These are phyloP conservation scores for Drosophila ustulata DNA, from an alignment of 2,888 invertebrate genomes.

Conservation along the genomic window DNA sequence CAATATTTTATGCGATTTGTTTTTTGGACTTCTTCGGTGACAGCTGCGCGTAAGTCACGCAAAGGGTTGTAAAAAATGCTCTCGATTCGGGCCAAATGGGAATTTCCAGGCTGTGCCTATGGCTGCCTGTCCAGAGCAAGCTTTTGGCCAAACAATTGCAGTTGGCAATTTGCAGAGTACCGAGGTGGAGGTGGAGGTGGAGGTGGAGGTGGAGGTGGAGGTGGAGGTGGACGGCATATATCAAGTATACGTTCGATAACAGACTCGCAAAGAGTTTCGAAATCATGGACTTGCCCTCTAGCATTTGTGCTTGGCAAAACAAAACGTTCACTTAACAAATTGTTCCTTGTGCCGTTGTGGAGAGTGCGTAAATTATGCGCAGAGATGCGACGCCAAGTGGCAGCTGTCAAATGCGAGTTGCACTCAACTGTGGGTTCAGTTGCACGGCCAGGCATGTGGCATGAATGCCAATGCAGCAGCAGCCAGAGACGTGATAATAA, in stretches of 20 bases:
- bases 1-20: constrained; percentile 39
- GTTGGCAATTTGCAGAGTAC: background rate
- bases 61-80: constrained; percentile 34
- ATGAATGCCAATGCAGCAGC: constrained; percentile 53
- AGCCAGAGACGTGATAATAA: constrained; percentile 51
- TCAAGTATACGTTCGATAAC: background rate
- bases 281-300: background rate
- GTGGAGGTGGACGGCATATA: background rate
- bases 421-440: constrained; percentile 20
- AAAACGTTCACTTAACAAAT: constrained; percentile 33
- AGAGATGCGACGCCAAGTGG: constrained; percentile 14
- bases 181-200: background rate
- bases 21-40: constrained; percentile 28
- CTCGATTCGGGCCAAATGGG: constrained; percentile 28
- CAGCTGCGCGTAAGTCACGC: constrained; percentile 26
- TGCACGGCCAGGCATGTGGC: constrained; percentile 47
- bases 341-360: background rate
- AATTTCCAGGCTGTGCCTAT: constrained; percentile 17
- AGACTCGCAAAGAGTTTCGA: background rate
- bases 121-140: constrained; percentile 1
- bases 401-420: constrained; percentile 39
- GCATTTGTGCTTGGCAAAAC: constrained; percentile 5
- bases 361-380: constrained; percentile 35
- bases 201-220: background rate
- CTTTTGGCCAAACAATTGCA: constrained; percentile 11